A percentile compares a stretch with the other conserved stretches of the same genome.
Evolutionary conservation across 2,888 invertebrate species (phyloP).

Genomic region (Caenorhabditis becei): DNA sequence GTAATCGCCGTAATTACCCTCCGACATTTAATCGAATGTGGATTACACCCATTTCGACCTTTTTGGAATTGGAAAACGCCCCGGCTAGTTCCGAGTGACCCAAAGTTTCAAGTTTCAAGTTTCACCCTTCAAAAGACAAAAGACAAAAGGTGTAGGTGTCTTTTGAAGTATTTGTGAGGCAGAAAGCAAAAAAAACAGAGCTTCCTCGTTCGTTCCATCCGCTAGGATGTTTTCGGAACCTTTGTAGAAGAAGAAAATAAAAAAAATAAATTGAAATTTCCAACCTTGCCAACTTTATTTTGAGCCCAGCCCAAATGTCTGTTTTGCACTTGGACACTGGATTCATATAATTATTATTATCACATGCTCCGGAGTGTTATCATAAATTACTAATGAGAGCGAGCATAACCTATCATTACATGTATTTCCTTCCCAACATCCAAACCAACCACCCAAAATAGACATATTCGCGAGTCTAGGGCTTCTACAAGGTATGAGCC

Average conservation of each 20-base stretch:
- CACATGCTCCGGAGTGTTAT: conserved; percentile 1
- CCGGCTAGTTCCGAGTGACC: neutral
- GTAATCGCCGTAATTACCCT: conserved; percentile 23
- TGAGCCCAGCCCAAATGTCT: no score
- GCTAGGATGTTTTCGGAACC: conserved; percentile 44
- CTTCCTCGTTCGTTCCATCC: conserved; percentile 35
- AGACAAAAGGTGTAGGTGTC: conserved; percentile 40
- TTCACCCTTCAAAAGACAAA: neutral
- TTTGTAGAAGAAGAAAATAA: conserved; percentile 12
- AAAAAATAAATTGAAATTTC: conserved; percentile 8
- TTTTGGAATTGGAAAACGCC: neutral
- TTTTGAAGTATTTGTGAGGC: conserved; percentile 44
- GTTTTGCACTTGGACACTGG: no score
- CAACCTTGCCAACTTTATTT: neutral
- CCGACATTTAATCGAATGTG: conserved; percentile 12
- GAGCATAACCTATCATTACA: conserved; percentile 19
- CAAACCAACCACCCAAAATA: neutral
- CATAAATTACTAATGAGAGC: conserved; percentile 24
- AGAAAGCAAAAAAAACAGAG: conserved; percentile 13
- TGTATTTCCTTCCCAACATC: neutral
- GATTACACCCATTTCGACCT: conserved; percentile 7
- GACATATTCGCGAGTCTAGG: neutral
- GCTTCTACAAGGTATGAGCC: conserved; percentile 24
- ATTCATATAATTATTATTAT: no score
- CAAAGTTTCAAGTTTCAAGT: neutral